Evolutionary conservation across 2,797 vertebrate genomes (phyloP).

Genomic region (Gorsachius magnificus): DNA sequence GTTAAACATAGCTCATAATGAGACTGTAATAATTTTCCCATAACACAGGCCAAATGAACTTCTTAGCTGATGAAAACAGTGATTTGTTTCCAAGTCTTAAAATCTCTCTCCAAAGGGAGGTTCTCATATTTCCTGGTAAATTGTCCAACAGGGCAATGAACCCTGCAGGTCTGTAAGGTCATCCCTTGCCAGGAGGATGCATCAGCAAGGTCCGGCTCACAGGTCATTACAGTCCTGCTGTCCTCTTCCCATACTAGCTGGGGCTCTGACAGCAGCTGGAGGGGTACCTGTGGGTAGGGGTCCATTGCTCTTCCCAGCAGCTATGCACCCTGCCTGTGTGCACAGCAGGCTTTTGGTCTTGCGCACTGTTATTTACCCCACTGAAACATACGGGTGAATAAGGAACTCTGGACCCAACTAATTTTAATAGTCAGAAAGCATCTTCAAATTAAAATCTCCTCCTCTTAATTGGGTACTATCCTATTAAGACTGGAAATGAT

Average conservation of each 20-base stretch:
- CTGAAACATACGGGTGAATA: not conserved
- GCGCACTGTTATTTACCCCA: not conserved
- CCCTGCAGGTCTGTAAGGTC: not conserved
- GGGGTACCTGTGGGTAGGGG: not conserved
- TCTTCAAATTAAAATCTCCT: not conserved
- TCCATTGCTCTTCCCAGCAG: not conserved
- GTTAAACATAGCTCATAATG: not conserved
- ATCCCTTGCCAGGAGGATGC: not conserved
- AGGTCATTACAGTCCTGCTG: not conserved
- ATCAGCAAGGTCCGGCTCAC: not conserved
- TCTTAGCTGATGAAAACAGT: not conserved
- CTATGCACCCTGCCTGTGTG: not conserved
- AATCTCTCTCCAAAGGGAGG: not conserved
- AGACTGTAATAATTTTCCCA: not conserved
- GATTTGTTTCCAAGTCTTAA: not conserved
- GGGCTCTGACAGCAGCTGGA: not conserved
- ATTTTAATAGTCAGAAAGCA: not conserved
- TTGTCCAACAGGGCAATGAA: fast-evolving
- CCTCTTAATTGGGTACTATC: not conserved
- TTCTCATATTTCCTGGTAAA: not conserved
- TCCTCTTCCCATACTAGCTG: not conserved
- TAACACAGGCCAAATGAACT: not conserved
- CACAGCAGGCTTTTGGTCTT: not conserved
- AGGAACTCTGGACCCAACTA: not conserved
- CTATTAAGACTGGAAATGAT: not conserved